Base-by-base conservation (phyloP, 2,113 vertebrate species). In the Colinus virginianus region DNA sequence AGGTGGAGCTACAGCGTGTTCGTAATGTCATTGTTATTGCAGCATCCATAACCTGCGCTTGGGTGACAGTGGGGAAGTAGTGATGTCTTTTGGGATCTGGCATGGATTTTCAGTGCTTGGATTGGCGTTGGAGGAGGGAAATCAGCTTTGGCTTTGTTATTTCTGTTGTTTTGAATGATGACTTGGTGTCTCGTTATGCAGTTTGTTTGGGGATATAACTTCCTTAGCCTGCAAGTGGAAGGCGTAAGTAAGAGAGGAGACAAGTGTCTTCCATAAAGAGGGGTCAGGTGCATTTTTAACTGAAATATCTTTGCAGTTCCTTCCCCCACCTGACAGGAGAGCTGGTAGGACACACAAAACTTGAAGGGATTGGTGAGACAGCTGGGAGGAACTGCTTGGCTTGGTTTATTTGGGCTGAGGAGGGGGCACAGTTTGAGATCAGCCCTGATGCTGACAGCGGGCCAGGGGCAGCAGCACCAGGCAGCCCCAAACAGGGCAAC, bases 1-100 rank as follows among this genome's bases (percentile, higher is more conserved):
- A 53, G n/a, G 43, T 56, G 58, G 53, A 71, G 22, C 34, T 75
- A 3, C 26, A 36, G 30, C 0, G 0, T 0, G 1, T 56, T 85
- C 42, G 19, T 90, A 36, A n/a, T 0, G 0, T 0, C 0, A 26
- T 3, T 28, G 30, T 11, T 30, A 10, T 22, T 40, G 58, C 71
- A 16, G 19, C 0, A 1, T 38, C 67, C 71, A 1, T 20, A 13
- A 19, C n/a, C 0, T 0, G 32, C 61, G 58, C 13, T 7, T 77
- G 49, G 36, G 75, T 32, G 76, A 3, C n/a, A 9, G 25, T 15
- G 71, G 19, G 59, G 67, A 38, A 40, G 19, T 53, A 8, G 40
- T 1, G 4, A 8, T 62, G 59, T 25, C 2, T 3, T 69, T 53
- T 51, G 59, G 23, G 49, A 48, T 58, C 48, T 36, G 59, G 38